A percentile compares a stretch with the other conserved stretches of the same genome.
Conservation (phyloP, 2,797 vertebrate species). For the Ctenosaura bakeri region DNA sequence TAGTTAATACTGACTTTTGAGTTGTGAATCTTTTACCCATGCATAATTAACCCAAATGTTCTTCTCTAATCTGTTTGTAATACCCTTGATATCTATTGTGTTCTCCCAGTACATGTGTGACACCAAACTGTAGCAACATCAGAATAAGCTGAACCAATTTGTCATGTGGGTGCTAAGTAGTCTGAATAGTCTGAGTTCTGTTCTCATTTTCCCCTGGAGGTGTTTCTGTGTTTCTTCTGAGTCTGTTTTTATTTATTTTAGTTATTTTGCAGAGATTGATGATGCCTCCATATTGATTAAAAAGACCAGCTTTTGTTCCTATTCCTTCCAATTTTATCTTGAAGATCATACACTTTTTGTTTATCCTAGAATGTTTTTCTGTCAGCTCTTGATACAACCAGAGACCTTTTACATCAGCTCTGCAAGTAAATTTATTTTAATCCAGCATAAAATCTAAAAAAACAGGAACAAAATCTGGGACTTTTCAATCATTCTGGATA, state of each 20-base stretch:
- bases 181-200: slow-evolving; percentile 3
- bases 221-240: neutral
- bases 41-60: slow-evolving; percentile 16
- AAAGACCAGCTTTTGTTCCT: too few species aligned
- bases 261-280: too few species aligned
- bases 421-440: too few species aligned
- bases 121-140: neutral
- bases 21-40: neutral
- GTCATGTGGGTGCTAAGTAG: slow-evolving; percentile 26
- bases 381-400: too few species aligned
- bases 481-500: too few species aligned
- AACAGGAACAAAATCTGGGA: too few species aligned
- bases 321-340: too few species aligned
- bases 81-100: slow-evolving; percentile 22
- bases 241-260: neutral
- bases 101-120: slow-evolving; percentile 26
- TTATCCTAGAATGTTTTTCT: too few species aligned
- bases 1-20: slow-evolving; percentile 31
- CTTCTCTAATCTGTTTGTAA: slow-evolving; percentile 27
- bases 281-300: too few species aligned
- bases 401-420: too few species aligned
- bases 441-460: too few species aligned
- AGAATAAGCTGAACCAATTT: slow-evolving; percentile 46
- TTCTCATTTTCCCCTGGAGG: slow-evolving; percentile 28
- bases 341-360: too few species aligned